Evolutionary conservation across 2,888 invertebrate species (phyloP).

Genomic region (Hirtodrosophila trivittata): DNA sequence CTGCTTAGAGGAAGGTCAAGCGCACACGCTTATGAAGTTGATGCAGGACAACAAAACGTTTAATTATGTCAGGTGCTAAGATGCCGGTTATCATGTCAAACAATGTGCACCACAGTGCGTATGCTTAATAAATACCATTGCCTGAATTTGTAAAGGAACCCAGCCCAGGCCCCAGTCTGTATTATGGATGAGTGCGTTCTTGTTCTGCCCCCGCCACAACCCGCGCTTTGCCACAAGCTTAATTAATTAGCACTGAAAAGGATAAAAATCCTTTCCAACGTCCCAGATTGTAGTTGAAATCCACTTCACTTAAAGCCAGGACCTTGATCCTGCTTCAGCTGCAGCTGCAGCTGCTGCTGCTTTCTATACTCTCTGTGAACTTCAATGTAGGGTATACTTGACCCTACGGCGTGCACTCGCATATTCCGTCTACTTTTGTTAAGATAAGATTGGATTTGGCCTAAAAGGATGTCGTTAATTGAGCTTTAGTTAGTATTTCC

Average conservation of each 20-base stretch:
- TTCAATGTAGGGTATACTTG: too few relatives aligned
- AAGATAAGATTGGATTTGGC: too few relatives aligned
- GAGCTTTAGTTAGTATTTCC: not conserved
- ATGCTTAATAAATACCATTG: conserved; percentile 48
- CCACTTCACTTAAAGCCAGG: conserved; percentile 3
- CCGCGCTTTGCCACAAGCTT: conserved; percentile 31
- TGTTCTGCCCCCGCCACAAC: not conserved
- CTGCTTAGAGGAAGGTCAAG: conserved; percentile 66
- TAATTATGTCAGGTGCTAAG: conserved; percentile 79
- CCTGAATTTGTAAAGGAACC: conserved; percentile 45
- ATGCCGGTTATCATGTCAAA: conserved; percentile 65
- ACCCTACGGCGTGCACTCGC: too few relatives aligned
- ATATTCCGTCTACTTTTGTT: too few relatives aligned
- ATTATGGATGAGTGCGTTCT: conserved; percentile 26
- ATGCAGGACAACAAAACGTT: conserved; percentile 60
- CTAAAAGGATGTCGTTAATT: too few relatives aligned
- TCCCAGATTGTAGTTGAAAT: conserved; percentile 27
- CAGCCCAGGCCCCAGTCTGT: not conserved
- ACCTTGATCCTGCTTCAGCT: conserved; percentile 22
- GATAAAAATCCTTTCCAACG: conserved; percentile 37
- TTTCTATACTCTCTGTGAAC: too few relatives aligned
- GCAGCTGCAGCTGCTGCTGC: conserved; percentile 23
- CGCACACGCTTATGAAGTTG: conserved; percentile 61
- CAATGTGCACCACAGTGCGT: conserved; percentile 56
- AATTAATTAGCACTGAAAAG: conserved; percentile 68